Evolutionary conservation across 1,140 invertebrate genomes (phyloP), one percentile per base, ranked within the genome.

Genomic region (Neodiprion virginianus): DNA sequence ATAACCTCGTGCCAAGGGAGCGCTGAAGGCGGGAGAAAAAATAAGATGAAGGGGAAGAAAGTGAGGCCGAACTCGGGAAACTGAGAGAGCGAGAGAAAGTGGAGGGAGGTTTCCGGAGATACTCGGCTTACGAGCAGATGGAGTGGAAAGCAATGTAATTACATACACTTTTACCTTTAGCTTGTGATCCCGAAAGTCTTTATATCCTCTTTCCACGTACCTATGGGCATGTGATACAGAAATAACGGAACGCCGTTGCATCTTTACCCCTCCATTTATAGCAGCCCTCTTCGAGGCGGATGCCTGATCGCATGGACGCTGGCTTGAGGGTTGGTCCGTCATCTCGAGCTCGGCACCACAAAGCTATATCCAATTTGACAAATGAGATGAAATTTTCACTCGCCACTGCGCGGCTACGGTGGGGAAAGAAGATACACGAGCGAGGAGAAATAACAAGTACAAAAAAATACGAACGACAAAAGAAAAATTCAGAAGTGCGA

Each of bases 101-200:
- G n/a, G 53, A 61, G n/a, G n/a, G 11, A 61, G 53, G n/a, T 14
- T 12, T 14, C 53, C 11, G 53, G 53, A 61, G 53, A 61, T 61
- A 17, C 53, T 61, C 53, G 8, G 53, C 53, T 61, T 61, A 61
- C 53, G 11, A 61, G 53, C 53, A 61, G 53, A 61, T 61, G 53
- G 53, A 61, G 53, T 61, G 53, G 53, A 61, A 61, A 61, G 53
- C 11, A 61, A 61, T 61, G 53, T 61, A 61, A 61, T 61, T 61
- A 61, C 53, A 61, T 61, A 61, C 53, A 61, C 53, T 61, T 61
- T 17, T 17, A 61, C n/a, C 53, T 61, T 61, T 61, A 61, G 53
- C 8, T 17, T 17, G 53, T 61, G 53, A 12, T 61, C n/a, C 53
- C 11, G 53, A 12, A 61, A 61, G 53, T 61, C n/a, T 61, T 17